Conservation (phyloP, 2,113 vertebrate genomes). For the Lucifuga dentata region DNA sequence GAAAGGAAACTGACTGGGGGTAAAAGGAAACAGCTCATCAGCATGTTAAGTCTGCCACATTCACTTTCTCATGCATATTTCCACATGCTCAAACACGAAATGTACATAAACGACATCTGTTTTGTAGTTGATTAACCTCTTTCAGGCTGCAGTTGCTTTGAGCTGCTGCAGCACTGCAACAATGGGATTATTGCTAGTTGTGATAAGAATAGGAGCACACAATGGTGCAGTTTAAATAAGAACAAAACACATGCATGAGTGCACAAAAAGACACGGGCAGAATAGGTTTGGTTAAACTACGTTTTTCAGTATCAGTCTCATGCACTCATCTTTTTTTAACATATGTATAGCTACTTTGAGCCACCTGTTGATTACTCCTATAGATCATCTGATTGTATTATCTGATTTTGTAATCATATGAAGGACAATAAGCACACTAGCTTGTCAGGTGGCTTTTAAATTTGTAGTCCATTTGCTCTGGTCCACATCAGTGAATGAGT, state of each 20-base stretch:
- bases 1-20: slow-evolving; percentile 17
- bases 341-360: no score
- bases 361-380: no score
- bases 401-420: no score
- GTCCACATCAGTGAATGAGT: no score
- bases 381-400: no score
- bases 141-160: slow-evolving; percentile 37
- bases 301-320: no score
- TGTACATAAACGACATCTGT: slow-evolving; percentile 51
- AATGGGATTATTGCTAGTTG: slow-evolving; percentile 39
- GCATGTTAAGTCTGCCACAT: slow-evolving; percentile 66
- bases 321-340: no score
- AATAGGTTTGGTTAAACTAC: no score
- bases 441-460: no score
- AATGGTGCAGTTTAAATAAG: slow-evolving; percentile 12
- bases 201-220: slow-evolving; percentile 57
- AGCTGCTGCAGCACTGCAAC: slow-evolving; percentile 36
- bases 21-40: slow-evolving; percentile 27
- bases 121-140: slow-evolving; percentile 54
- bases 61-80: slow-evolving; percentile 44
- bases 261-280: no score
- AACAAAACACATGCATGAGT: slow-evolving; percentile 20
- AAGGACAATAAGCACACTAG: no score
- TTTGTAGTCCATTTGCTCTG: no score
- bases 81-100: slow-evolving; percentile 25